Base-by-base conservation (phyloP, 30 jellyfish, hydroid and myxozoan species). In the Pelagia noctiluca region DNA sequence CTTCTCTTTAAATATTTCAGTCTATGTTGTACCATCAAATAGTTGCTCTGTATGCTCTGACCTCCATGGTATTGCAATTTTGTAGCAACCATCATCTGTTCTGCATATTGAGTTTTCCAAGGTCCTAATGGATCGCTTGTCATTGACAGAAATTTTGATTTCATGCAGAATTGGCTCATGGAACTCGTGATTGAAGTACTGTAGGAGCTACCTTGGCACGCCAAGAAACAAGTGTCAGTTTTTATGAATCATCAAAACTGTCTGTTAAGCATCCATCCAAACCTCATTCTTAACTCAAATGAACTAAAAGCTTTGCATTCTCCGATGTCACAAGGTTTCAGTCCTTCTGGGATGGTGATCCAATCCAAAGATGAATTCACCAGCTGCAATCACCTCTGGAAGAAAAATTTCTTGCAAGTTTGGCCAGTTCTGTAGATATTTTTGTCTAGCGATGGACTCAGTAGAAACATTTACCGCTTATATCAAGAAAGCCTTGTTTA, bases 1-100 rank as follows among this genome's bases (percentile, higher is more conserved):
- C 72, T 21, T 26, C 34, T 57, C 72, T 57, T 57, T 26, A 57
- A 57, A 57, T 21, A 26, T 26, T 57, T 8, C 34, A 57, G 23
- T 57, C 72, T 57, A 57, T 57, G 72, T 21, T 57, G 23, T 57
- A 26, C 72, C 72, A 57, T 57, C 72, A 24, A 57, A 8, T 24
- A 24, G 72, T 57, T 57, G 72, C 34, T 57, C 34, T 10, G 72
- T 19, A 57, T 4, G 34, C 72, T 57, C 34, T 21, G 29, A 21
- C 34, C 21, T 57, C 34, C 72, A 57, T 24, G 72, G 72, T 26
- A 57, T 21, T 57, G 34, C 34, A 8, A 57, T 26, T 57, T 57
- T 12, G 72, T 57, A 57, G 34, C 21, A 24, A 26, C 72, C 72
- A 57, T 57, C 72, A 26, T 19, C 72, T 21, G 34, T 19, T 26